Evolutionary conservation across 2,113 vertebrate species (phyloP).

Genomic region (Rhagologus leucostigma): DNA sequence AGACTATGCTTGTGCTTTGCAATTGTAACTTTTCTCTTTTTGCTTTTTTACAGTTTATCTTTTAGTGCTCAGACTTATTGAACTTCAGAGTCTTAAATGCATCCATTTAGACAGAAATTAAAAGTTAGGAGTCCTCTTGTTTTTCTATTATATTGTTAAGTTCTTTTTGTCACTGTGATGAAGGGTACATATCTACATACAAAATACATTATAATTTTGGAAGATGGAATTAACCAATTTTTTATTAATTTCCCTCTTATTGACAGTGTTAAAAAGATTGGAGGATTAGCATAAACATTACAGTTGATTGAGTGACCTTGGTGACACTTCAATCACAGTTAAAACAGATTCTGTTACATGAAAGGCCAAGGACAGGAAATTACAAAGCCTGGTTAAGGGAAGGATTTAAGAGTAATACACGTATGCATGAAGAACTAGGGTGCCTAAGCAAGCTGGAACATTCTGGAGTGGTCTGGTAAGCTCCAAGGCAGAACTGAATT

Average conservation of each 20-base stretch:
- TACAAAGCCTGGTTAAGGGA: background rate
- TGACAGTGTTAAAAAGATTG: background rate
- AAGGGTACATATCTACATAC: background rate
- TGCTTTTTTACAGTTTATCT: background rate
- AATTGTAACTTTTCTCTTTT: background rate
- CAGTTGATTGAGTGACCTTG: background rate
- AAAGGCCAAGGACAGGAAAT: background rate
- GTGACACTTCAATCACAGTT: background rate
- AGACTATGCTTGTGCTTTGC: background rate
- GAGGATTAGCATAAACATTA: background rate
- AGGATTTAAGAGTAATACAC: background rate
- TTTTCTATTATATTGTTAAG: background rate
- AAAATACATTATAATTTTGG: background rate
- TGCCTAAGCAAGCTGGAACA: background rate
- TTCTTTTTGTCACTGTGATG: background rate
- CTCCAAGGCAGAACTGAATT: background rate
- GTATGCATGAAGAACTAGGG: background rate
- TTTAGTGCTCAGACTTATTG: background rate
- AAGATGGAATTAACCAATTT: background rate
- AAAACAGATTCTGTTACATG: background rate
- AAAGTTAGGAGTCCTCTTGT: background rate
- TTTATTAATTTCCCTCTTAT: background rate
- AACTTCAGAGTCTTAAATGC: background rate
- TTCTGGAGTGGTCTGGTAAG: background rate
- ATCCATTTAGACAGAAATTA: background rate